Conservation (phyloP, 2,797 vertebrate species). For the Bryconaethiops microstoma region DNA sequence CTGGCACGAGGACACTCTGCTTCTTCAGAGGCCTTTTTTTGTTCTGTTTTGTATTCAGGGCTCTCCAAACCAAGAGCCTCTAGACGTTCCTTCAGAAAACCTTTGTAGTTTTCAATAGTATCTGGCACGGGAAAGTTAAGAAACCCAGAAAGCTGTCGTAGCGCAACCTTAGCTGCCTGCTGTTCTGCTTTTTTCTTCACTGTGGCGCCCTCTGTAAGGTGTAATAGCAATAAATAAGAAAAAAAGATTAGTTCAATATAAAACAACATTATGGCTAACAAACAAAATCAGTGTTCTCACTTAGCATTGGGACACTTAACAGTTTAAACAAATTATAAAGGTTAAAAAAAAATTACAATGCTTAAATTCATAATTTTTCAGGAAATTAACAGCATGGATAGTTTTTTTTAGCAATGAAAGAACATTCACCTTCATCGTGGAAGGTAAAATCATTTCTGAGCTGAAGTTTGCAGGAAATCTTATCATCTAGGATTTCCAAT, state of each 20-base stretch:
- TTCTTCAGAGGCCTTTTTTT: background rate
- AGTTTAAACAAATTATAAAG: no score
- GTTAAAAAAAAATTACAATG: background rate
- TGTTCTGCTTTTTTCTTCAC: slow-evolving; percentile 60
- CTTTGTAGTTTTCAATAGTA: slow-evolving; percentile 53
- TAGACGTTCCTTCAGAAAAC: slow-evolving; percentile 57
- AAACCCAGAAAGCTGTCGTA: slow-evolving; percentile 52
- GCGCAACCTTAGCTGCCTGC: slow-evolving; percentile 59
- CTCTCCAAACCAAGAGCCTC: slow-evolving; percentile 25
- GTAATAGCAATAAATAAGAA: background rate
- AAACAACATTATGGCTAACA: background rate
- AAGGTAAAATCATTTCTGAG: slow-evolving; percentile 53
- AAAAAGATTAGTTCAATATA: background rate
- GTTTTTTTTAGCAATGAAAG: background rate
- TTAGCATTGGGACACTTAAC: background rate
- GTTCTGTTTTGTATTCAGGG: slow-evolving; percentile 42
- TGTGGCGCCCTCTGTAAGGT: slow-evolving; percentile 48
- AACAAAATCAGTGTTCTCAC: background rate
- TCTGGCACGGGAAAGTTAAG: slow-evolving; percentile 20
- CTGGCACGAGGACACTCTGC: background rate
- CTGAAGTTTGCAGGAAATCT: slow-evolving; percentile 53
- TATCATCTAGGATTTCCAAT: slow-evolving; percentile 28
- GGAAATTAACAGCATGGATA: background rate
- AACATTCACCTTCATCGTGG: slow-evolving; percentile 52
- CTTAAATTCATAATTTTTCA: background rate